A percentile compares a stretch with the other conserved stretches of the same genome.
Conservation (phyloP, 2,113 vertebrate genomes). For the Ctenodactylus gundi region DNA sequence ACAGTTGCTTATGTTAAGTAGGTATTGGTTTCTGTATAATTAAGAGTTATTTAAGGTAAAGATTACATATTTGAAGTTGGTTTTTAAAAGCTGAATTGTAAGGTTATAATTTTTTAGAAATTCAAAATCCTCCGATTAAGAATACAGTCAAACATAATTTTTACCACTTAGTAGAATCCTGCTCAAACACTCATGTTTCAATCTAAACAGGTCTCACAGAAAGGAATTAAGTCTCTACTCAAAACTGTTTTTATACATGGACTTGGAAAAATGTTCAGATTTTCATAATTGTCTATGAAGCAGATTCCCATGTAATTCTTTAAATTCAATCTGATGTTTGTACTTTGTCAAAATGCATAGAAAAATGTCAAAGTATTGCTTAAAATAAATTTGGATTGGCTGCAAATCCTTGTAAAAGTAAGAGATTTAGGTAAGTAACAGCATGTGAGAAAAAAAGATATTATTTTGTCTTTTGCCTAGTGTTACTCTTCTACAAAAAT, state of each 20-base stretch:
- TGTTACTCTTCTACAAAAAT: neutral
- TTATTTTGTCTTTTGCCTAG: neutral
- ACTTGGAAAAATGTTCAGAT: neutral
- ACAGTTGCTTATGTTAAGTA: neutral
- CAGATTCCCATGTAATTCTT: neutral
- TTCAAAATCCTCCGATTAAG: neutral
- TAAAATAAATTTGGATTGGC: conserved; percentile 8
- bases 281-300: neutral
- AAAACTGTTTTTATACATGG: conserved; percentile 1
- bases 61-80: neutral
- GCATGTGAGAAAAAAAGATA: neutral
- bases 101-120: neutral
- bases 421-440: neutral
- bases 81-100: neutral
- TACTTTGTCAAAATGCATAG: conserved; percentile 24
- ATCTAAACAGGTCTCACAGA: neutral
- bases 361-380: neutral
- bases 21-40: neutral
- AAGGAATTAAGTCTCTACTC: neutral
- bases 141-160: neutral
- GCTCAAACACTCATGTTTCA: conserved; percentile 29
- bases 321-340: neutral
- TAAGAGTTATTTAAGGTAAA: neutral
- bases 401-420: neutral
- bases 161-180: neutral